Evolutionary conservation across 2,888 invertebrate genomes (phyloP).

Genomic region (Argyresthia goedartella): DNA sequence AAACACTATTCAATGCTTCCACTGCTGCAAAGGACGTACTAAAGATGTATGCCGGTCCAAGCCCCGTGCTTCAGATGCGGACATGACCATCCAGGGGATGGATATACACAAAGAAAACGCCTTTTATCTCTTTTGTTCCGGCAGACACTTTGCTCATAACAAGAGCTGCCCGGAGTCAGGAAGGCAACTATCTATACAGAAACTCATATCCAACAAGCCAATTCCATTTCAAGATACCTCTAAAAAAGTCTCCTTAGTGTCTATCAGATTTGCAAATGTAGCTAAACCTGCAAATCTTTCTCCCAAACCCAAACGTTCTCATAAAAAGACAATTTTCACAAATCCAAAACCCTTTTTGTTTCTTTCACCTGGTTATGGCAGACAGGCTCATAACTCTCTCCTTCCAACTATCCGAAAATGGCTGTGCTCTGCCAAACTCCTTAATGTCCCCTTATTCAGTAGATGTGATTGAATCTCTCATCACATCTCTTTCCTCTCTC

Average conservation of each 20-base stretch:
- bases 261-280: background rate
- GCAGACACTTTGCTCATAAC: too few relatives aligned
- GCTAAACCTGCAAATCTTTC: too few relatives aligned
- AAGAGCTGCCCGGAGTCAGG: background rate
- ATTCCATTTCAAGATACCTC: background rate
- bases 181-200: background rate
- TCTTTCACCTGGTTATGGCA: conserved; percentile 1
- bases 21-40: background rate
- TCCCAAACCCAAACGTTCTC: background rate
- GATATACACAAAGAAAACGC: background rate
- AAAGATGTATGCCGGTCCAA: background rate
- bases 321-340: background rate
- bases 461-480: too few relatives aligned
- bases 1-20: background rate
- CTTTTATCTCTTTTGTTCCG: background rate
- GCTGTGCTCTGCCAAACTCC: too few relatives aligned
- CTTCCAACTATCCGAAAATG: background rate
- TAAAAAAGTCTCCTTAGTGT: background rate
- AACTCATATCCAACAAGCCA: background rate
- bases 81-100: background rate
- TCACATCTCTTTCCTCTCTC: too few relatives aligned
- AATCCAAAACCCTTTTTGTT: background rate
- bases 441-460: too few relatives aligned
- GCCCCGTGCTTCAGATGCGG: background rate
- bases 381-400: background rate